Percentiles rank a stretch among this genome's conserved stretches.
phyloP scores from a whole-genome alignment of 2,888 invertebrate genomes.

The Trissoscelio sp. region DNA sequence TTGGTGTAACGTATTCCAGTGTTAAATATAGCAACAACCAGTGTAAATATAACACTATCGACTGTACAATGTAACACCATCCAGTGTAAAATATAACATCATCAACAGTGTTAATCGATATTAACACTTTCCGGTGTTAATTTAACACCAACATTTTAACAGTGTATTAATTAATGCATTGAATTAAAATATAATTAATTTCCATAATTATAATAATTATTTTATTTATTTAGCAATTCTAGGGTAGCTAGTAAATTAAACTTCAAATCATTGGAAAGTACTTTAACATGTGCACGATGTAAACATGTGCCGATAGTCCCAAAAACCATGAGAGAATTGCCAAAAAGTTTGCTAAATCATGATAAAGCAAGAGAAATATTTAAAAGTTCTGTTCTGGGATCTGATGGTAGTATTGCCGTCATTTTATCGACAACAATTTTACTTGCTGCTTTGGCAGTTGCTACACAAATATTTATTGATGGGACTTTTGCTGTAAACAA shows the following conservation, averaged over 20 bases:
- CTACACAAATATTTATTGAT: neutral
- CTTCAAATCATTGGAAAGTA: neutral
- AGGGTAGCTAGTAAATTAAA: neutral
- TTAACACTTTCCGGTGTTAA: too few relatives aligned
- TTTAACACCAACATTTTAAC: too few relatives aligned
- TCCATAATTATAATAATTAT: too few relatives aligned
- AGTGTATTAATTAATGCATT: too few relatives aligned
- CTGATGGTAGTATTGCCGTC: conserved; percentile 1
- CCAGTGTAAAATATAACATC: too few relatives aligned
- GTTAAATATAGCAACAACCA: too few relatives aligned
- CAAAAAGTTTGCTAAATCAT: neutral
- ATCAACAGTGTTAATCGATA: too few relatives aligned
- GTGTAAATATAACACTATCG: too few relatives aligned
- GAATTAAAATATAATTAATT: too few relatives aligned
- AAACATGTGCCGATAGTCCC: neutral
- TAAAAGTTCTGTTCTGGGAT: neutral
- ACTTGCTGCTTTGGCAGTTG: neutral
- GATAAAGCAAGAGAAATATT: neutral
- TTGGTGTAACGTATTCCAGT: too few relatives aligned
- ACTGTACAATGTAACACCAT: too few relatives aligned
- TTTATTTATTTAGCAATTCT: neutral
- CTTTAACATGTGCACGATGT: neutral
- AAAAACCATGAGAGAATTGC: neutral
- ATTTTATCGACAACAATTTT: neutral
- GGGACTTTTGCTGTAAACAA: neutral